Percentiles rank a stretch among this genome's conserved stretches.
Evolutionary conservation across 2,888 invertebrate genomes (phyloP).

Genomic region (Hoplodrina ambigua): DNA sequence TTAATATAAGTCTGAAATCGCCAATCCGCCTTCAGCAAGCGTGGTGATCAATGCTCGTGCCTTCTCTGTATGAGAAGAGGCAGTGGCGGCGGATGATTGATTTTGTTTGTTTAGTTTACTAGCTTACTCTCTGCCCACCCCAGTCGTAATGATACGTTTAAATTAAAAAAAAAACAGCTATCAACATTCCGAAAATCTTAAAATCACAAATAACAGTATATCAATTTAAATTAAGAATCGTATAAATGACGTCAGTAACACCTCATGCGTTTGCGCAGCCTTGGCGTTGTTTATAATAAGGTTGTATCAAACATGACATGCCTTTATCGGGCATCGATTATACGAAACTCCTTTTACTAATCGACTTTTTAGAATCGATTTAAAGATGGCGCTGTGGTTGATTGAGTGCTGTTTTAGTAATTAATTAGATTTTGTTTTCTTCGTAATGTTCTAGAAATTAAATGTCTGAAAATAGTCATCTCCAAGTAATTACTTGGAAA

Average conservation of each 20-base stretch:
- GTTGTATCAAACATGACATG: constrained; percentile 63
- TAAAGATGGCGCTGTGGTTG: constrained; percentile 36
- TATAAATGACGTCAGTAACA: constrained; percentile 66
- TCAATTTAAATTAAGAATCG: constrained; percentile 45
- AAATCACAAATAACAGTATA: not conserved
- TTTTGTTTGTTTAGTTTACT: too few relatives aligned
- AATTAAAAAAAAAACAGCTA: too few relatives aligned
- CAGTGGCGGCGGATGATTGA: too few relatives aligned
- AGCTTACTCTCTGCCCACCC: too few relatives aligned
- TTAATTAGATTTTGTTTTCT: not conserved
- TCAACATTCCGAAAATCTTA: too few relatives aligned
- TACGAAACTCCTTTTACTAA: constrained; percentile 56
- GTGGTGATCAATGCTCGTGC: too few relatives aligned
- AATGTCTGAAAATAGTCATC: too few relatives aligned
- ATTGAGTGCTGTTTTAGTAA: constrained; percentile 16
- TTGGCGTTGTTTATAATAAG: constrained; percentile 68
- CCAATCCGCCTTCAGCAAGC: too few relatives aligned
- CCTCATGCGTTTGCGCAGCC: constrained; percentile 70
- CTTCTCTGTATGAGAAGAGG: too few relatives aligned
- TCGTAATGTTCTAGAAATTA: not conserved
- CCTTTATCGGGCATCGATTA: constrained; percentile 57
- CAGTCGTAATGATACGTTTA: too few relatives aligned
- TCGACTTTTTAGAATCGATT: constrained; percentile 36
- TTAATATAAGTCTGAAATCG: too few relatives aligned
- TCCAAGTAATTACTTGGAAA: not conserved